Base-by-base conservation (phyloP, 2,888 invertebrate species). In the Melanotus villosus region DNA sequence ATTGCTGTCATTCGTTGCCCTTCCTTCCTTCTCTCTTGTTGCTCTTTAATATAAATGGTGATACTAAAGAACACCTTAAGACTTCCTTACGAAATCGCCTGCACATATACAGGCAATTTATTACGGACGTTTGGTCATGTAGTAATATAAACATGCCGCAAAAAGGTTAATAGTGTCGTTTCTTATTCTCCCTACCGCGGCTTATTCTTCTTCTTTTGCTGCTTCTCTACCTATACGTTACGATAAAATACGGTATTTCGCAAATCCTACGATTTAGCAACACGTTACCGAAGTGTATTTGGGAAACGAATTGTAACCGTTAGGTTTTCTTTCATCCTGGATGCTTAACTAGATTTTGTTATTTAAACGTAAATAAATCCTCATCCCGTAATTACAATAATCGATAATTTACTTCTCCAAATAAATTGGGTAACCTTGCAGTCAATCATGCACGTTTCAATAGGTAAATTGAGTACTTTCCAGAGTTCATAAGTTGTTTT, bases 1-100 rank as follows among this genome's bases (percentile, higher is more conserved):
- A 80, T 81, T 79, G 78, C 78, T 77, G 77, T 76, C 77, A 79
- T 80, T 80, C 79, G 76, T 78, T 78, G 70, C 67, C 64, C 54
- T 67, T 67, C 57, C 67, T 58, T 67, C 62, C 67, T 70, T 66
- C 65, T 59, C 70, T 70, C 67, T 70, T 70, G 70, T 70, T 70
- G 70, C 70, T 70, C 70, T 67, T 70, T 67, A 67, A 70, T 66
- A 65, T 57, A 70, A 70, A 70, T 70, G 66, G 65, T 50, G 62
- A 65, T 66, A 66, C 62, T 70, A 70, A 70, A 66, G 66, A 70
- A 66, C 70, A 70, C 70, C 65, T 70, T 69, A 69, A 65, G 66
- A 66, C 63, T 70, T 66, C 70, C 57, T 70, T 70, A 70, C 47
- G 52, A 66, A 70, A 70, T 70, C 60, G 65, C 69, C 60, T 56